These are phyloP conservation scores for Piprites chloris DNA, from an alignment of 2,113 vertebrate species.

Conservation along the genomic window DNA sequence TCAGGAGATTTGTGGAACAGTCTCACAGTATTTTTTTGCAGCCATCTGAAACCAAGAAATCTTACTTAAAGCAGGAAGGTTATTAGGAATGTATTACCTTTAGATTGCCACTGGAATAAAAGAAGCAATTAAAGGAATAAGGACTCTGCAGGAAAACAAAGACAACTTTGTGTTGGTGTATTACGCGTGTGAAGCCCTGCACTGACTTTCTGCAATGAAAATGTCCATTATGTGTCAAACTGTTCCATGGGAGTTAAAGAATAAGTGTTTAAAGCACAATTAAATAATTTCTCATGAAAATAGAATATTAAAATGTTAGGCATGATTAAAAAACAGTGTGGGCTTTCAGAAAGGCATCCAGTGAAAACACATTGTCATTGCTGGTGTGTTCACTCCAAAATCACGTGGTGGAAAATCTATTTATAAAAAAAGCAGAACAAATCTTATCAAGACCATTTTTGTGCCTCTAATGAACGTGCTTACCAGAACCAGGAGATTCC, in stretches of 20 bases:
- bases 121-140: background rate
- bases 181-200: background rate
- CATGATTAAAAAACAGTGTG: background rate
- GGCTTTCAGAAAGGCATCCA: background rate
- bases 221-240: background rate
- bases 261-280: background rate
- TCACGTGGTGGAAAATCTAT: background rate
- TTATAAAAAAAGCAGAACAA: background rate
- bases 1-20: background rate
- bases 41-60: background rate
- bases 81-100: background rate
- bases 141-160: background rate
- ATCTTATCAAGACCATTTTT: background rate
- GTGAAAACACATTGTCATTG: background rate
- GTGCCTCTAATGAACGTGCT: background rate
- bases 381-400: background rate
- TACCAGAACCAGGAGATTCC: background rate
- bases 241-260: background rate
- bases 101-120: background rate
- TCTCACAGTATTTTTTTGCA: background rate
- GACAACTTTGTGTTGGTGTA: rapidly evolving
- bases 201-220: background rate
- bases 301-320: background rate
- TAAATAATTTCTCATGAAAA: background rate
- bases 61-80: background rate